Evolutionary conservation across 2,113 vertebrate genomes (phyloP).

Genomic region (Carettochelys insculpta): DNA sequence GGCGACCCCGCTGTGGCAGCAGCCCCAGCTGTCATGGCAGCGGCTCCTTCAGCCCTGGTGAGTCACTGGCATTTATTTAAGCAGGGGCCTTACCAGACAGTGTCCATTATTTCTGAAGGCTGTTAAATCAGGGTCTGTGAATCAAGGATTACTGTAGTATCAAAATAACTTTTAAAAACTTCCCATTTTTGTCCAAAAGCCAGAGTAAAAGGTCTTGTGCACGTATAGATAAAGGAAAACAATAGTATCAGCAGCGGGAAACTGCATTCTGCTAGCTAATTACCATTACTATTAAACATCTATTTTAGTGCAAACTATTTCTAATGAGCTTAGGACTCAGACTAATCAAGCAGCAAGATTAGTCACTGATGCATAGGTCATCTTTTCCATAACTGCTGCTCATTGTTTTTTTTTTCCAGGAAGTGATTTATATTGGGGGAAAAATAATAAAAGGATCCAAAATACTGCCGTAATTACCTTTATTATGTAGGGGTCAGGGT

Average conservation of each 20-base stretch:
- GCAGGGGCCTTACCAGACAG: too few relatives aligned
- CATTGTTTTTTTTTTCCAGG: neutral
- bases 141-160: neutral
- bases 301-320: slow-evolving; percentile 44
- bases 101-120: too few relatives aligned
- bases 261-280: slow-evolving; percentile 38
- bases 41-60: too few relatives aligned
- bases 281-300: slow-evolving; percentile 46
- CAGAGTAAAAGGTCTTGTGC: neutral
- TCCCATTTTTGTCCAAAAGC: neutral
- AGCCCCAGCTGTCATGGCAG: too few relatives aligned
- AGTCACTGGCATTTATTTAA: too few relatives aligned
- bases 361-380: slow-evolving; percentile 53
- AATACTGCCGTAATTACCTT: neutral
- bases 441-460: neutral
- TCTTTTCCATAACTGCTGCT: slow-evolving; percentile 3
- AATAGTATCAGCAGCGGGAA: neutral
- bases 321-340: slow-evolving; percentile 65
- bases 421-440: neutral
- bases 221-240: neutral
- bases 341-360: slow-evolving; percentile 64
- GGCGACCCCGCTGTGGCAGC: too few relatives aligned
- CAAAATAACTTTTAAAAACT: neutral
- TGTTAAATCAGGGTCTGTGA: too few relatives aligned
- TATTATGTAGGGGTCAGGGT: neutral